Evolutionary conservation across 2,797 vertebrate genomes (phyloP).

Genomic region (Manis pentadactyla): DNA sequence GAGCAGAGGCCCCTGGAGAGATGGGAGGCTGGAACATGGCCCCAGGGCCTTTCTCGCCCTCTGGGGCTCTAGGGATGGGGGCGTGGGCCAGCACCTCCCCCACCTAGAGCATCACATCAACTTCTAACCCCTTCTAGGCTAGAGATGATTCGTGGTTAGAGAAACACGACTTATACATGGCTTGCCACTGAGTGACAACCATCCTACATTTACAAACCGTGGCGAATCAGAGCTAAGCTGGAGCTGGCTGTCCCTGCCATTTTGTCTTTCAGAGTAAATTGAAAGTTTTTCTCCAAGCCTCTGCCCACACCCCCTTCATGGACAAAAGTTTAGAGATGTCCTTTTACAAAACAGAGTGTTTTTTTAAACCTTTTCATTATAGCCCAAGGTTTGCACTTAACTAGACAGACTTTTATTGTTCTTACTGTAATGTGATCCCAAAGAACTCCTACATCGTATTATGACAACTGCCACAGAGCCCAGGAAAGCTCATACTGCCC

Average conservation of each 20-base stretch:
- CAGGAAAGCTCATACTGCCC: background rate
- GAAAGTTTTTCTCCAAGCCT: constrained; percentile 12
- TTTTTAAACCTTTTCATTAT: background rate
- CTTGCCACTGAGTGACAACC: background rate
- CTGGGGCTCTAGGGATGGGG: background rate
- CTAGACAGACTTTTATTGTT: background rate
- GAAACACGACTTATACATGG: background rate
- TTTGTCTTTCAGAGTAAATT: constrained; percentile 12
- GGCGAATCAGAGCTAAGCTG: background rate
- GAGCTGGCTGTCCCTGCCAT: background rate
- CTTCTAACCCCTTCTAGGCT: background rate
- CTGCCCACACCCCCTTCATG: background rate
- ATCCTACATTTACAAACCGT: background rate
- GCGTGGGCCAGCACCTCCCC: background rate
- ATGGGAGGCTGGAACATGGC: background rate
- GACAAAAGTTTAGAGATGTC: background rate
- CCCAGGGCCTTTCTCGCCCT: background rate
- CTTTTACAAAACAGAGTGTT: background rate
- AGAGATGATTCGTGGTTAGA: background rate
- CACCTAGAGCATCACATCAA: background rate
- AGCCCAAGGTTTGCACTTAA: constrained; percentile 2
- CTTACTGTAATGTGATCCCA: constrained; percentile 48
- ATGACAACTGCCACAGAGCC: constrained; percentile 15
- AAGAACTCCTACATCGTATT: constrained; percentile 7
- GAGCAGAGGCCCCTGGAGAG: background rate